phyloP scores from a whole-genome alignment of 2,113 vertebrate species.

The Anguilla rostrata region DNA sequence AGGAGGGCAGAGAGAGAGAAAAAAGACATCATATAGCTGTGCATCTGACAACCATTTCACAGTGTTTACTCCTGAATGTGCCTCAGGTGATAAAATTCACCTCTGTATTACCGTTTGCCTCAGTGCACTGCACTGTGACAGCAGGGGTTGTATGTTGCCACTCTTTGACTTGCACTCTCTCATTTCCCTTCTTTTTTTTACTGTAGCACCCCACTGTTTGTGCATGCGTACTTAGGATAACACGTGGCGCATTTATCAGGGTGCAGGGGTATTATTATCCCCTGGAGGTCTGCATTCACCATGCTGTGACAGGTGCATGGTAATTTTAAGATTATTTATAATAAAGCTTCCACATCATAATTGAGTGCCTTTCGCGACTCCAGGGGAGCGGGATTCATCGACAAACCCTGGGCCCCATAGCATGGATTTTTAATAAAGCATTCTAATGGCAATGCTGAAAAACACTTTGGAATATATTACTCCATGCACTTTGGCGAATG shows the following conservation, averaged over 20 bases:
- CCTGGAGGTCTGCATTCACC: conserved; percentile 54
- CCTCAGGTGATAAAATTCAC: neutral
- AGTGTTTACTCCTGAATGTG: conserved; percentile 15
- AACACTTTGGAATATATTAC: neutral
- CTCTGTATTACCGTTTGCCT: conserved; percentile 3
- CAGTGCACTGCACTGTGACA: neutral
- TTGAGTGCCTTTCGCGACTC: conserved; percentile 51
- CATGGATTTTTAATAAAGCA: conserved; percentile 24
- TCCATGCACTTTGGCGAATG: neutral
- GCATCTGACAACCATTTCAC: neutral
- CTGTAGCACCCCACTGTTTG: conserved; percentile 44
- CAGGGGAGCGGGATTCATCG: conserved; percentile 41
- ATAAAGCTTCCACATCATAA: conserved; percentile 52
- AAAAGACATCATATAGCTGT: neutral
- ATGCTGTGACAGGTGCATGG: conserved; percentile 63
- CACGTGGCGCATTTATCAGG: conserved; percentile 63
- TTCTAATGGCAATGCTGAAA: conserved; percentile 30
- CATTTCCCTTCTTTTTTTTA: conserved; percentile 16
- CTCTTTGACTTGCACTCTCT: conserved; percentile 49
- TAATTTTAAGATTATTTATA: conserved; percentile 70
- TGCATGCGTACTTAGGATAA: conserved; percentile 55
- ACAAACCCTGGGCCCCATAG: conserved; percentile 24
- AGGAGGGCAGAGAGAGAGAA: neutral
- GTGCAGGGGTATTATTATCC: conserved; percentile 67
- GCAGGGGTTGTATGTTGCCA: neutral